Percentiles rank a stretch among this genome's conserved stretches.
These are phyloP conservation scores for Erpetoichthys calabaricus DNA, from an alignment of 2,797 vertebrate genomes.

Conservation along the genomic window DNA sequence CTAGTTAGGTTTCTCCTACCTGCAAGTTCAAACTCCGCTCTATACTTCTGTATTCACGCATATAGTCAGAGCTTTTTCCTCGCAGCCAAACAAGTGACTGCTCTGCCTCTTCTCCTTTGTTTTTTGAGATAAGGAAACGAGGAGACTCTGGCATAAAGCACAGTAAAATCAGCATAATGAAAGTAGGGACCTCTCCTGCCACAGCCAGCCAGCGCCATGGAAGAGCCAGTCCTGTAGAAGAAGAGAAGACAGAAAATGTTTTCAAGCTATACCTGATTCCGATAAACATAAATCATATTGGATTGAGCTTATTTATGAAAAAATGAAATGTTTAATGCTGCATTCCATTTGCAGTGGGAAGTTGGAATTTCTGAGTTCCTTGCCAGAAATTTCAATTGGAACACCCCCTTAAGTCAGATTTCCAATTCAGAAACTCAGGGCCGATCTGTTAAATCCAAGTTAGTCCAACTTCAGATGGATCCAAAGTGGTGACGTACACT, in stretches of 20 bases:
- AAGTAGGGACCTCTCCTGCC: conserved; percentile 57
- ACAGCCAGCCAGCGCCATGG: conserved; percentile 84
- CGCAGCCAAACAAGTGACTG: conserved; percentile 66
- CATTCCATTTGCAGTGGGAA: too few relatives aligned
- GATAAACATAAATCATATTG: too few relatives aligned
- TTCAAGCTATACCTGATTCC: too few relatives aligned
- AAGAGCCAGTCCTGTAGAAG: conserved; percentile 54
- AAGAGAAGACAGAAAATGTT: neutral
- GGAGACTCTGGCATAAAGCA: conserved; percentile 82
- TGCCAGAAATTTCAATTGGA: too few relatives aligned
- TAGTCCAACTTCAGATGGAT: too few relatives aligned
- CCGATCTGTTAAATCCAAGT: too few relatives aligned
- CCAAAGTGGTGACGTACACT: too few relatives aligned
- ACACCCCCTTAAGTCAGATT: too few relatives aligned
- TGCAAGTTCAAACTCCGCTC: conserved; percentile 45
- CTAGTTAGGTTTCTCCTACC: conserved; percentile 32
- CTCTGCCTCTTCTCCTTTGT: conserved; percentile 50
- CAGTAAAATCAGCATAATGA: conserved; percentile 64
- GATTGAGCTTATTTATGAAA: too few relatives aligned
- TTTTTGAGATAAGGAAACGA: conserved; percentile 69
- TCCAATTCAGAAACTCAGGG: too few relatives aligned
- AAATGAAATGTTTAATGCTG: too few relatives aligned
- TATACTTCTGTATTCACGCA: conserved; percentile 52
- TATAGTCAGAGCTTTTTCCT: conserved; percentile 43
- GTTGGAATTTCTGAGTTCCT: too few relatives aligned